These are phyloP conservation scores for Meliscaeva auricollis DNA, from an alignment of 2,888 invertebrate species.

Conservation along the genomic window DNA sequence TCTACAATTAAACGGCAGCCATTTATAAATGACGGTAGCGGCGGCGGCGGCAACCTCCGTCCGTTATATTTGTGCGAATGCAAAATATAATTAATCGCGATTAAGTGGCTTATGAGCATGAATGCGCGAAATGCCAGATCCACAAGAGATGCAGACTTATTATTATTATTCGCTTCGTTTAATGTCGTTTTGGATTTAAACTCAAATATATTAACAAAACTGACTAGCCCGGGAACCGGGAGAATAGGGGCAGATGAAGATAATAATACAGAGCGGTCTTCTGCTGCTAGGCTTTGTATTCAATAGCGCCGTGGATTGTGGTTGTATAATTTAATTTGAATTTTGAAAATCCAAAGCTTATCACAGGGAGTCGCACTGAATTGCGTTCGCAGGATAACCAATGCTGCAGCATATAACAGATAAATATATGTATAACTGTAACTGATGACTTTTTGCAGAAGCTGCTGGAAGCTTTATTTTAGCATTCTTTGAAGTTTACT, in stretches of 20 bases:
- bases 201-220: conserved; percentile 22
- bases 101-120: conserved; percentile 63
- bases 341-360: conserved; percentile 40
- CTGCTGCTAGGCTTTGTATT: neutral
- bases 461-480: too few species aligned
- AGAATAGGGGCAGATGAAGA: conserved; percentile 10
- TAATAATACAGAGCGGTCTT: conserved; percentile 32
- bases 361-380: neutral
- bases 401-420: neutral
- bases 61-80: conserved; percentile 52
- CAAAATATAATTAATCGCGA: conserved; percentile 63
- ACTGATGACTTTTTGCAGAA: too few species aligned
- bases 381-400: conserved; percentile 6
- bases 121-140: conserved; percentile 50
- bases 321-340: conserved; percentile 53
- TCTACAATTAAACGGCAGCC: conserved; percentile 52
- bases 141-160: conserved; percentile 51
- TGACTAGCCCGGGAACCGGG: neutral
- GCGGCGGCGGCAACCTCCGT: conserved; percentile 21
- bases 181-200: conserved; percentile 35
- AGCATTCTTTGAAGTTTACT: too few species aligned
- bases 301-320: conserved; percentile 1
- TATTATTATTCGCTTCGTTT: conserved; percentile 58
- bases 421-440: too few species aligned
- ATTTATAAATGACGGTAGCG: conserved; percentile 38